A percentile compares a stretch with the other conserved stretches of the same genome.
Conservation (phyloP, 2,113 vertebrate genomes). For the Scatophagus argus region DNA sequence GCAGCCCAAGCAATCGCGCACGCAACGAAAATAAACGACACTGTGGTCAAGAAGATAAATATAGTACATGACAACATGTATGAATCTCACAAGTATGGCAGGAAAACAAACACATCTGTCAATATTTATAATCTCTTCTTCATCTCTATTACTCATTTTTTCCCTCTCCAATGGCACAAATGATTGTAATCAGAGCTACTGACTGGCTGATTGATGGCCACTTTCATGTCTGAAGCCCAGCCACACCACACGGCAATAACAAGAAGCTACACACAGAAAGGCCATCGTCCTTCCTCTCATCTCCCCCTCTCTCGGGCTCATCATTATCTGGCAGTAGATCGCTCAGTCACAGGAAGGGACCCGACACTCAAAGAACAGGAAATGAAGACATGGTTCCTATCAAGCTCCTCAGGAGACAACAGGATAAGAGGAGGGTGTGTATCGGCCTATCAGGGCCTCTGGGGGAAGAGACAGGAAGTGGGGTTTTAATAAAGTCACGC, state of each 20-base stretch:
- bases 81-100: neutral
- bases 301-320: constrained; percentile 31
- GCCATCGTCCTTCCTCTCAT: constrained; percentile 7
- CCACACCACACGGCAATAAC: neutral
- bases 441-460: constrained; percentile 24
- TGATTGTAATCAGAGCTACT: constrained; percentile 19
- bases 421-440: constrained; percentile 31
- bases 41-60: neutral
- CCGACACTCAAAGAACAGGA: constrained; percentile 63
- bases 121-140: neutral
- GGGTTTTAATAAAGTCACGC: constrained; percentile 18
- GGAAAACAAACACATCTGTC: neutral
- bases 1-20: constrained; percentile 18
- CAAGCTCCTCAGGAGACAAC: constrained; percentile 21
- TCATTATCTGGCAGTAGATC: constrained; percentile 62
- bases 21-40: neutral
- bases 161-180: constrained; percentile 1
- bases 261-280: neutral
- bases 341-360: constrained; percentile 44
- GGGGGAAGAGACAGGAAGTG: constrained; percentile 49
- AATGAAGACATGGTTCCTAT: constrained; percentile 65
- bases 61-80: neutral
- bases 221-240: constrained; percentile 9
- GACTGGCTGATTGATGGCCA: constrained; percentile 30
- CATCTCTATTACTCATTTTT: neutral